A percentile compares a stretch with the other conserved stretches of the same genome.
These are phyloP conservation scores for Myotis brandtii DNA, from an alignment of 2,113 vertebrate species.

Conservation along the genomic window DNA sequence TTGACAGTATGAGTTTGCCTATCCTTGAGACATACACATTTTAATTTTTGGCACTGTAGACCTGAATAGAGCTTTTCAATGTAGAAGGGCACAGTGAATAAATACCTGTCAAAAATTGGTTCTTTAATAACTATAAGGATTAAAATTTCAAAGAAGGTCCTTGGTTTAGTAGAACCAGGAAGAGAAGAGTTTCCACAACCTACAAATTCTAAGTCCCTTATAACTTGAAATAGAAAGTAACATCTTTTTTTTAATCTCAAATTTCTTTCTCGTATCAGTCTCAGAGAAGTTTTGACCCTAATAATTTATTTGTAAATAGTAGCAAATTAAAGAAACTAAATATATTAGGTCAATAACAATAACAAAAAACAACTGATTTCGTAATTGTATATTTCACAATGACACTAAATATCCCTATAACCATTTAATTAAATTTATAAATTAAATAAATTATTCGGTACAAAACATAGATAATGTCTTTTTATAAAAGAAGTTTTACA, in stretches of 20 bases:
- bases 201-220: not conserved
- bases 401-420: not conserved
- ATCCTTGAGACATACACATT: not conserved
- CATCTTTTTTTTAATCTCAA: not conserved
- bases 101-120: not conserved
- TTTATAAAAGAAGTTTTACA: not conserved
- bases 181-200: not conserved
- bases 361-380: not conserved
- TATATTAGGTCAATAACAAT: not conserved
- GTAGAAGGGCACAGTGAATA: not conserved
- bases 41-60: conserved; percentile 25
- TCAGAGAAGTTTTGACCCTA: not conserved
- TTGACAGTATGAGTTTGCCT: conserved; percentile 55
- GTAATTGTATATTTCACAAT: not conserved
- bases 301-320: not conserved
- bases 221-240: not conserved
- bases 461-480: not conserved
- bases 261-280: not conserved
- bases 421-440: not conserved
- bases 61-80: conserved; percentile 18
- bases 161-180: conserved; percentile 18
- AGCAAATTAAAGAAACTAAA: not conserved
- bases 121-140: conserved; percentile 7
- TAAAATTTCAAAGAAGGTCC: not conserved
- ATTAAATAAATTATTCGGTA: not conserved